A percentile compares a stretch with the other conserved stretches of the same genome.
phyloP scores from a whole-genome alignment of 2,888 invertebrate species.

The Acleris emargana region DNA sequence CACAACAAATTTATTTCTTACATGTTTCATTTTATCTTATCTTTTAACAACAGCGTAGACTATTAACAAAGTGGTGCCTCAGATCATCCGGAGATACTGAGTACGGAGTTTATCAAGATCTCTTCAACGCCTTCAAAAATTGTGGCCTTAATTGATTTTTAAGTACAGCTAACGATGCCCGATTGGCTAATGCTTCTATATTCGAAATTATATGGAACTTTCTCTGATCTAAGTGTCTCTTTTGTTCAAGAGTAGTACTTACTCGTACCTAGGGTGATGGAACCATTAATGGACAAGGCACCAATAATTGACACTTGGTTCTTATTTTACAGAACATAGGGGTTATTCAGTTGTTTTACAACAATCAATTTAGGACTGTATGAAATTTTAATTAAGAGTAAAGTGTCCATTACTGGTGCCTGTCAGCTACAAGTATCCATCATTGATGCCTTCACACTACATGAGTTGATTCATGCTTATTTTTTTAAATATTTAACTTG shows the following conservation, averaged over 20 bases:
- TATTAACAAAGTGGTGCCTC: conserved; percentile 31
- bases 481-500: too few relatives aligned
- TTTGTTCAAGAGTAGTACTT: conserved; percentile 13
- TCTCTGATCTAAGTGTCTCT: conserved; percentile 25
- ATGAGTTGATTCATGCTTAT: too few relatives aligned
- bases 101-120: conserved; percentile 35
- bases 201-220: conserved; percentile 30
- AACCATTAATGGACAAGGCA: too few relatives aligned
- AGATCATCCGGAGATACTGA: conserved; percentile 34
- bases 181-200: conserved; percentile 32
- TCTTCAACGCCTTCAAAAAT: conserved; percentile 37
- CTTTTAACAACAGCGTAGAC: conserved; percentile 23
- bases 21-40: conserved; percentile 32
- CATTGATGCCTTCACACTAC: too few relatives aligned
- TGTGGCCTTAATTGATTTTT: conserved; percentile 43
- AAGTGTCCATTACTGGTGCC: too few relatives aligned
- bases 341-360: too few relatives aligned
- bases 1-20: conserved; percentile 33
- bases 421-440: too few relatives aligned
- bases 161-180: conserved; percentile 36
- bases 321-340: too few relatives aligned
- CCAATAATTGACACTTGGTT: too few relatives aligned
- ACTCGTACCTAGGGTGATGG: too few relatives aligned
- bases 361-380: too few relatives aligned
- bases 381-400: too few relatives aligned